These are phyloP conservation scores for Polydesmus complanatus DNA, from an alignment of 2,888 invertebrate genomes.

Conservation along the genomic window DNA sequence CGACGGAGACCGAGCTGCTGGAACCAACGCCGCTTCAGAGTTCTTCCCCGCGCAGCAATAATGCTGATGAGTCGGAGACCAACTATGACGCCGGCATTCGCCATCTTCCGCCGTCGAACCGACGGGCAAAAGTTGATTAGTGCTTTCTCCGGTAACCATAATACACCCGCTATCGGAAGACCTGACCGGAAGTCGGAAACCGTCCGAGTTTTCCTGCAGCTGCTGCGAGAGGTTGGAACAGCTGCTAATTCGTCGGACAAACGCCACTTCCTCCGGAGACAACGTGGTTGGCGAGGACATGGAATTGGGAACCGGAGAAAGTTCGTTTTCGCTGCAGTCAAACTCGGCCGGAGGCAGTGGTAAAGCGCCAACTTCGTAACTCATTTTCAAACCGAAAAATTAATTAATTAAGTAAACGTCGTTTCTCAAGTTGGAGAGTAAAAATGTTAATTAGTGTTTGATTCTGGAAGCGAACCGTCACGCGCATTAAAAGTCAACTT, in stretches of 20 bases:
- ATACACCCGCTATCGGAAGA: neutral
- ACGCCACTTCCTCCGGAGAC: neutral
- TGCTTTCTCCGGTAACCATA: neutral
- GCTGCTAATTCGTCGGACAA: neutral
- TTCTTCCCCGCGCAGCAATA: neutral
- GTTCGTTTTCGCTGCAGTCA: neutral
- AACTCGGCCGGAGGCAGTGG: neutral
- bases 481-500: no score
- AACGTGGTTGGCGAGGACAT: neutral
- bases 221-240: neutral
- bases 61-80: neutral
- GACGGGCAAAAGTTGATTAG: neutral
- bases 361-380: neutral
- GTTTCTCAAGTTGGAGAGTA: no score
- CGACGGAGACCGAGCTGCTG: neutral
- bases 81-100: neutral
- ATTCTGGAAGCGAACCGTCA: no score
- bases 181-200: neutral
- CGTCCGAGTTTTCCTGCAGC: neutral
- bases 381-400: neutral
- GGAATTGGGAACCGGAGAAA: neutral
- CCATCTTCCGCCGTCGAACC: neutral
- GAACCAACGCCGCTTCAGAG: neutral
- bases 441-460: no score
- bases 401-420: no score